A percentile compares a stretch with the other conserved stretches of the same genome.
Evolutionary conservation across 92 coral and sea anemone genomes (phyloP).

Genomic region (Scolanthus callimorphus): DNA sequence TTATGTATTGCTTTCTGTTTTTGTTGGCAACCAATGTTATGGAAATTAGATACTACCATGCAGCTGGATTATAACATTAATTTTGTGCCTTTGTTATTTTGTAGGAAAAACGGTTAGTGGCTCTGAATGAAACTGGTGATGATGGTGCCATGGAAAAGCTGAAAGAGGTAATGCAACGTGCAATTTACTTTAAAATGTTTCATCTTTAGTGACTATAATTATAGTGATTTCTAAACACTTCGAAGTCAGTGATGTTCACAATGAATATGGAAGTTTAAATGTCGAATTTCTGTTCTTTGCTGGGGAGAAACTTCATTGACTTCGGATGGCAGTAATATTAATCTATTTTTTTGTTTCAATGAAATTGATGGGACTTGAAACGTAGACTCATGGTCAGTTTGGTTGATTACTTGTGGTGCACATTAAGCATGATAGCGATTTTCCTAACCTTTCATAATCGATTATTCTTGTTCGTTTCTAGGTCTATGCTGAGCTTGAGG

Average conservation of each 20-base stretch:
- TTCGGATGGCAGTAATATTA: too few relatives aligned
- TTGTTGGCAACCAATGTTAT: not conserved
- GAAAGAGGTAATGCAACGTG: conserved; percentile 71
- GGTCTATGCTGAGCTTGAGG: conserved; percentile 93
- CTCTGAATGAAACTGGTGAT: conserved; percentile 89
- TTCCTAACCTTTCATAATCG: not conserved
- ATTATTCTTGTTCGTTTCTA: conserved; percentile 10
- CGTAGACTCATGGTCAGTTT: not conserved
- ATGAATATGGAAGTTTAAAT: too few relatives aligned
- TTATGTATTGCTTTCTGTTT: not conserved
- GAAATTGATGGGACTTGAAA: too few relatives aligned
- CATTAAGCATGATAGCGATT: not conserved
- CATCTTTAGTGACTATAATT: too few relatives aligned
- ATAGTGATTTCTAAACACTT: too few relatives aligned
- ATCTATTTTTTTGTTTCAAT: too few relatives aligned
- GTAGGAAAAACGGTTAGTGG: conserved; percentile 75
- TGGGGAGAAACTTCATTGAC: too few relatives aligned
- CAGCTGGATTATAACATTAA: not conserved
- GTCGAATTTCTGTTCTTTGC: too few relatives aligned
- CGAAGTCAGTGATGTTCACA: too few relatives aligned
- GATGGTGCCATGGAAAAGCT: conserved; percentile 78
- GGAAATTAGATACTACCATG: not conserved
- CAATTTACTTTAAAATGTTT: too few relatives aligned
- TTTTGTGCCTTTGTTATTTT: not conserved
- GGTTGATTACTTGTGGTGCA: not conserved